Evolutionary conservation across 1,140 invertebrate species (phyloP).

Genomic region (Scylla paramamosain): DNA sequence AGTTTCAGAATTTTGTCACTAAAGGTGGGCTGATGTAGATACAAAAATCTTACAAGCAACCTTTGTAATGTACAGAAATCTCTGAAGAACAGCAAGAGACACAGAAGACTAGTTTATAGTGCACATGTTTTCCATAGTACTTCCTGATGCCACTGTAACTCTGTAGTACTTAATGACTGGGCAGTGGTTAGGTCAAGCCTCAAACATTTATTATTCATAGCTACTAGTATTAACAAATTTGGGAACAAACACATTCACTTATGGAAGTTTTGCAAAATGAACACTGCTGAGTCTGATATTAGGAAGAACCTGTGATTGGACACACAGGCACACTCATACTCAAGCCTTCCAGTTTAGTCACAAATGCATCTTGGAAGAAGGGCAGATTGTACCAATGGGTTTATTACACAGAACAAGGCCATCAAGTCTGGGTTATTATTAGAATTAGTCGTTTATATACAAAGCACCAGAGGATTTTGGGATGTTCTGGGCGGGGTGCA

Average conservation of each 20-base stretch:
- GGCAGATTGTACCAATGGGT: too few species aligned
- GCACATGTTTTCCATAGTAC: neutral
- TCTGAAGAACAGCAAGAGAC: neutral
- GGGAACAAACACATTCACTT: neutral
- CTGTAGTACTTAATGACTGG: neutral
- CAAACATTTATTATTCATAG: neutral
- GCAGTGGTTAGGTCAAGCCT: neutral
- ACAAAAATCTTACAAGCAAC: neutral
- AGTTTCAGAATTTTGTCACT: neutral
- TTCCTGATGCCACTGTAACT: neutral
- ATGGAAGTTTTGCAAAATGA: neutral
- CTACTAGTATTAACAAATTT: neutral
- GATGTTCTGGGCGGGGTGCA: neutral
- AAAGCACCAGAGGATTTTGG: neutral
- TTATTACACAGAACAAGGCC: too few species aligned
- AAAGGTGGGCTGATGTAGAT: neutral
- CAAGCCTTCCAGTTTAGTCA: too few species aligned
- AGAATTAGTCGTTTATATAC: neutral
- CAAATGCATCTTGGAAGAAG: too few species aligned
- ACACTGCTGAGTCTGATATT: neutral
- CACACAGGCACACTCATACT: too few species aligned
- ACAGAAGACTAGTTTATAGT: slow-evolving; percentile 15
- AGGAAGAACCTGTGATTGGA: too few species aligned
- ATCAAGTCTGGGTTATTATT: neutral
- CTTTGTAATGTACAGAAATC: neutral